Evolutionary conservation across 2,113 vertebrate genomes (phyloP).

Genomic region (Rissa tridactyla): DNA sequence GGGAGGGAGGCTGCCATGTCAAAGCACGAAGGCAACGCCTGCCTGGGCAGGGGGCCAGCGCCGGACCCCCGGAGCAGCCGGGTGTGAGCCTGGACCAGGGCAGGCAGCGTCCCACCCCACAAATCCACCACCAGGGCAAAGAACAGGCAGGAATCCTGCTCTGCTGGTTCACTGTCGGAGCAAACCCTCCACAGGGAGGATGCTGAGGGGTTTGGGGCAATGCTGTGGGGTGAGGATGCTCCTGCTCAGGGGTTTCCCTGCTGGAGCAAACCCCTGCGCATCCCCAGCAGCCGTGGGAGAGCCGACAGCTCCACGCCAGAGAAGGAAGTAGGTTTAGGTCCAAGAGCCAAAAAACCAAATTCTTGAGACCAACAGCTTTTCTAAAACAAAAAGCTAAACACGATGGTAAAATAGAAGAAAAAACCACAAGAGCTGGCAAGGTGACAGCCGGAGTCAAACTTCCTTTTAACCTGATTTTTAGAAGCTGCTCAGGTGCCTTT

Average conservation of each 20-base stretch:
- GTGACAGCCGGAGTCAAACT: not conserved
- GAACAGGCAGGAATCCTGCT: conserved; percentile 23
- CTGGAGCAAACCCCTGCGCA: accelerated
- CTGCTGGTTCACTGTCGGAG: not conserved
- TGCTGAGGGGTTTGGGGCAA: not conserved
- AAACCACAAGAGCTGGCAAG: not conserved
- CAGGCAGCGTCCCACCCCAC: accelerated
- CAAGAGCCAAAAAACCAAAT: not conserved
- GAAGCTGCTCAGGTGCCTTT: conserved; percentile 10
- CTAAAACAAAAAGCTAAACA: not conserved
- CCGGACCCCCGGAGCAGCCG: not conserved
- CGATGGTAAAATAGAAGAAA: not conserved
- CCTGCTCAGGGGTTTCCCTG: not conserved
- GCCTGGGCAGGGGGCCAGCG: not conserved
- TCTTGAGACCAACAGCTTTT: not conserved
- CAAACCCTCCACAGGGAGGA: not conserved
- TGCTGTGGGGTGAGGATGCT: not conserved
- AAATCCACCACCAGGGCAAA: not conserved
- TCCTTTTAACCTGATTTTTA: conserved; percentile 47
- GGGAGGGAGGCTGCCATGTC: not conserved
- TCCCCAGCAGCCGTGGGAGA: accelerated
- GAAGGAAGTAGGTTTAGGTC: not conserved
- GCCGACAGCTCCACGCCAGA: not conserved
- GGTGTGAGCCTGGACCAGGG: accelerated
- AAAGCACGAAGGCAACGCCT: not conserved